Base-by-base conservation (phyloP, 2,797 vertebrate species). In the Luscinia megarhynchos region DNA sequence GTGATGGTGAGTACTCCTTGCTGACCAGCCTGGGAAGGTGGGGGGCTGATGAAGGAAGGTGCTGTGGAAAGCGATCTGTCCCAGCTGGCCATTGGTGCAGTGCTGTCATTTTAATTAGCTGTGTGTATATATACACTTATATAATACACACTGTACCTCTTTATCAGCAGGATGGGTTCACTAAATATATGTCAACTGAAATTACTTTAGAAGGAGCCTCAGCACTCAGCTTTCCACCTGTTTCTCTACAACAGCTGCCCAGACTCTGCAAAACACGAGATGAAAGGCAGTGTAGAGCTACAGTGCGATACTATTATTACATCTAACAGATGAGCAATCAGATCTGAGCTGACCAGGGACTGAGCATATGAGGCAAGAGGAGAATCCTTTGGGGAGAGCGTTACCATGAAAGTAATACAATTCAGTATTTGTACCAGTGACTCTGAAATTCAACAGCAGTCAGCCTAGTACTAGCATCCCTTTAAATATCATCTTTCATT, bases 301-400 rank as follows among this genome's bases (percentile, higher is more conserved):
- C 84, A 82, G 70, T 68, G 41, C 0, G 1, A 69, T 67, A 11
- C 87, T 88, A 27, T 96, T 93, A 95, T 84, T 96, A 84, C 74
- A 93, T 95, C 95, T 94, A 95, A 96, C 85, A 93, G 94, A 96
- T 94, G 95, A 96, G 81, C 94, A 90, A 90, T 87, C 83, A 86
- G 74, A 97, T 96, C 85, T 40, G 68, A 95, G 55, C 63, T 94
- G 95, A 91, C 91, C 85, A 2, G 67, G 67, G 63, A 93, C 74
- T 76, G 59, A 95, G 79, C 85, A 84, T 86, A 88, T 68, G 91
- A 96, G 84, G 87, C 85, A 93, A 95, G 83, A 93, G 80, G 89
- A 90, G 91, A 94, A 94, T 96, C 89, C 94, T 96, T 94, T 84
- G 67, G 93, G 95, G 87, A 94, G 53, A 50, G 59, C 0, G 5